Conservation (phyloP, 2,113 vertebrate species). For the Mastomys coucha region DNA sequence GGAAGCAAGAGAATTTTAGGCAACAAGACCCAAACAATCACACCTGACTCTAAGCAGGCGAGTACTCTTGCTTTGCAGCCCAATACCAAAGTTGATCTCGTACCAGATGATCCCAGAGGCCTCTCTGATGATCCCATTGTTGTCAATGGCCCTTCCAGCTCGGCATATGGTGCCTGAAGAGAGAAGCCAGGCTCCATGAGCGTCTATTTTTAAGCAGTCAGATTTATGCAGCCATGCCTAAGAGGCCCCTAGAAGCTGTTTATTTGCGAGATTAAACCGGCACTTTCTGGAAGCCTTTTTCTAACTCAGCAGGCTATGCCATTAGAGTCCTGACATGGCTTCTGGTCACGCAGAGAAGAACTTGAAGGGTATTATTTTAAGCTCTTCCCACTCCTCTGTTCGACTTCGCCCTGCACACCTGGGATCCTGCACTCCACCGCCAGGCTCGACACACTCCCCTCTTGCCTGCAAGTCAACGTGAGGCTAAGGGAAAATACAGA, state of each 20-base stretch:
- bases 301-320: slow-evolving; percentile 66
- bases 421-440: background rate
- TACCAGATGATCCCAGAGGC: background rate
- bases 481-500: background rate
- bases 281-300: slow-evolving; percentile 70
- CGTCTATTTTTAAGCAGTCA: slow-evolving; percentile 62
- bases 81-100: background rate
- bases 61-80: background rate
- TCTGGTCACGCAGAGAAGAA: slow-evolving; percentile 61
- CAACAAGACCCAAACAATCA: background rate
- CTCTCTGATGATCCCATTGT: background rate
- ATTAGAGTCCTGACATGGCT: slow-evolving; percentile 67
- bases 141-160: background rate
- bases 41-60: background rate
- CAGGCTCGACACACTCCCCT: background rate
- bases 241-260: slow-evolving; percentile 61
- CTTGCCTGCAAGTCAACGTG: background rate
- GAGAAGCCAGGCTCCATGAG: background rate
- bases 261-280: slow-evolving; percentile 62
- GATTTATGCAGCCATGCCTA: slow-evolving; percentile 68
- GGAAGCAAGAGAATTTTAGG: background rate
- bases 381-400: background rate
- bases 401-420: slow-evolving; percentile 2
- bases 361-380: slow-evolving; percentile 65
- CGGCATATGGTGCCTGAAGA: background rate